A percentile compares a stretch with the other conserved stretches of the same genome.
These are phyloP conservation scores for Syngnathoides biaculeatus DNA, from an alignment of 2,113 vertebrate species.

Conservation along the genomic window DNA sequence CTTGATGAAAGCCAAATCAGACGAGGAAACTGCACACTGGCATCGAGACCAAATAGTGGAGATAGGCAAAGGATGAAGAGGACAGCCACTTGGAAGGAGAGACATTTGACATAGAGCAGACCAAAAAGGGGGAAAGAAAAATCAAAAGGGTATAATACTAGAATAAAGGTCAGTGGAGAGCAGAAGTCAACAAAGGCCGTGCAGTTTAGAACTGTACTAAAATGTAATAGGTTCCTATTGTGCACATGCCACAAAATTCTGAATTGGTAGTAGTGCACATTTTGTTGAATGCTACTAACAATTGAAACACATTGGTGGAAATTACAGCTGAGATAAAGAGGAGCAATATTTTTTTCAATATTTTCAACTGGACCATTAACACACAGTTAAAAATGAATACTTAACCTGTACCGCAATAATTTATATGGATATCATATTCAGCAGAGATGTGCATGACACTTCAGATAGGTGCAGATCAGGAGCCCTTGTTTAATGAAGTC, in stretches of 20 bases:
- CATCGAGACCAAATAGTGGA: conserved; percentile 5
- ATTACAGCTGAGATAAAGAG: background rate
- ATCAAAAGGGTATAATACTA: background rate
- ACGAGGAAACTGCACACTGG: conserved; percentile 27
- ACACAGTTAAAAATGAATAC: background rate
- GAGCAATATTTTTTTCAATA: background rate
- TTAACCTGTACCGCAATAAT: background rate
- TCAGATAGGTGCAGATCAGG: conserved; percentile 25
- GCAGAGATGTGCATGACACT: conserved; percentile 11
- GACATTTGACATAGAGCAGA: conserved; percentile 23
- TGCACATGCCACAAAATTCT: background rate
- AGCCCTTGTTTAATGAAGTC: conserved; percentile 50
- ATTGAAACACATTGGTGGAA: background rate
- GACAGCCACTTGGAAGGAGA: conserved; percentile 24
- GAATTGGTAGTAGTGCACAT: background rate
- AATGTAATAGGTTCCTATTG: background rate
- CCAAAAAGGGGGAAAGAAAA: background rate
- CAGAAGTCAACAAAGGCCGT: background rate
- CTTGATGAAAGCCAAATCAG: conserved; percentile 68
- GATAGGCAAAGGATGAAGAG: conserved; percentile 38
- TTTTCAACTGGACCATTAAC: background rate
- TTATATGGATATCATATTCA: background rate
- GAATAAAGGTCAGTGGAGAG: background rate
- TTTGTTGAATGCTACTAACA: background rate
- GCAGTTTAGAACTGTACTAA: background rate